These are phyloP conservation scores for Arion vulgaris DNA, from an alignment of 1,140 invertebrate genomes.

Conservation along the genomic window DNA sequence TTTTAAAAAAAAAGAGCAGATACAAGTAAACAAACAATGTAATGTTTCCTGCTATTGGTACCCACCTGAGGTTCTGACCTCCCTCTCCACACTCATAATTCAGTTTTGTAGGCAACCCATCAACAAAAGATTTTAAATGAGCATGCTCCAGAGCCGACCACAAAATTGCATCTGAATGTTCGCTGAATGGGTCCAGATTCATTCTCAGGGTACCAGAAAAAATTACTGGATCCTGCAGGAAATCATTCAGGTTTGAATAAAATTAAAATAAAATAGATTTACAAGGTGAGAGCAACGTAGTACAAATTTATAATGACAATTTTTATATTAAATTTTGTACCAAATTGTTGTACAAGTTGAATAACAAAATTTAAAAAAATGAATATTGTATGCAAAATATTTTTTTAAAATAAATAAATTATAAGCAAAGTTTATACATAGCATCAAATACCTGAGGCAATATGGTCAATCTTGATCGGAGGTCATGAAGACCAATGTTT, in stretches of 20 bases:
- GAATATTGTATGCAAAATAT: too few relatives aligned
- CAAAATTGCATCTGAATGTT: constrained; percentile 79
- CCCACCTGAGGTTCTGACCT: constrained; percentile 74
- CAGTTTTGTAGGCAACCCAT: constrained; percentile 57
- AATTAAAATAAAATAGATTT: too few relatives aligned
- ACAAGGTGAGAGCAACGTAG: too few relatives aligned
- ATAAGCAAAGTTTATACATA: too few relatives aligned
- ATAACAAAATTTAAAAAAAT: too few relatives aligned
- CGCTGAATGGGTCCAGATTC: constrained; percentile 89
- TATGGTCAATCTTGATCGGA: constrained; percentile 88
- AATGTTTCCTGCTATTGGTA: neutral
- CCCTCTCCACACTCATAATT: constrained; percentile 71
- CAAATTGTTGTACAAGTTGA: too few relatives aligned
- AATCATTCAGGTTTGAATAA: too few relatives aligned
- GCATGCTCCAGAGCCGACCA: constrained; percentile 85
- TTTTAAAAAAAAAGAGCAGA: too few relatives aligned
- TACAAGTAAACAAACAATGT: too few relatives aligned
- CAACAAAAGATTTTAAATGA: constrained; percentile 67
- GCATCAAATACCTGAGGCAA: constrained; percentile 78
- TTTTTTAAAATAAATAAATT: too few relatives aligned
- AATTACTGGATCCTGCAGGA: constrained; percentile 78
- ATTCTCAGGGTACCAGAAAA: constrained; percentile 86
- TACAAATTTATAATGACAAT: too few relatives aligned
- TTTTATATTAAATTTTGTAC: too few relatives aligned
- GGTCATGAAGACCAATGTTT: constrained; percentile 87